phyloP scores from a whole-genome alignment of 2,797 vertebrate genomes.

The Petrocephalus schoutedeni region DNA sequence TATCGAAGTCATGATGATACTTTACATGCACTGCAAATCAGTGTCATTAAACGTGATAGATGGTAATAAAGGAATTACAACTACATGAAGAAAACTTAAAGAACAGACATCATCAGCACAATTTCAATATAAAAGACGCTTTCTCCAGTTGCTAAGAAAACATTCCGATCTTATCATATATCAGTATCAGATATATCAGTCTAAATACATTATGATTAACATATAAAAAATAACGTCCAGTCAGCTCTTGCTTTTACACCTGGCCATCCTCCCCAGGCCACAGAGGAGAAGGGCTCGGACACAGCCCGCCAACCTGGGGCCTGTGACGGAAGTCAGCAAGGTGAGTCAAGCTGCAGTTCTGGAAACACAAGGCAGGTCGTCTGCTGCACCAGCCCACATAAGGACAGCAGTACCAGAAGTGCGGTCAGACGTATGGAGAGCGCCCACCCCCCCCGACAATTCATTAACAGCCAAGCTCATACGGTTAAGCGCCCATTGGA shows the following conservation, averaged over 20 bases:
- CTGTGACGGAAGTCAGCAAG: not conserved
- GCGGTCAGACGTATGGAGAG: constrained; percentile 31
- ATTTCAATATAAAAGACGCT: not conserved
- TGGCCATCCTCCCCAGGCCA: constrained; percentile 25
- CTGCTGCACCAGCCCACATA: constrained; percentile 30
- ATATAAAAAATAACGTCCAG: constrained; percentile 16
- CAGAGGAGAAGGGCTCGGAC: not conserved
- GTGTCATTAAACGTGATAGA: not conserved
- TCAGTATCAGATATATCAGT: too few relatives aligned
- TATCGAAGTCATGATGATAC: not conserved
- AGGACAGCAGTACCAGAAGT: constrained; percentile 38
- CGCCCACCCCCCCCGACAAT: constrained; percentile 29
- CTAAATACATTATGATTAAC: too few relatives aligned
- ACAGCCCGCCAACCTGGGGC: not conserved
- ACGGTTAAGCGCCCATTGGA: constrained; percentile 48
- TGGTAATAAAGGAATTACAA: not conserved
- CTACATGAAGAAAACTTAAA: not conserved
- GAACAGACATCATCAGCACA: not conserved
- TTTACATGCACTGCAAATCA: not conserved
- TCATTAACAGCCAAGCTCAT: constrained; percentile 48
- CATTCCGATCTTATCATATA: not conserved
- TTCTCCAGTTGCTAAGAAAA: not conserved
- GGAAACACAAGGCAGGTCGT: constrained; percentile 22
- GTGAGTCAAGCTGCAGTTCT: not conserved
- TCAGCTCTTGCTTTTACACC: constrained; percentile 37